Evolutionary conservation across 2,113 vertebrate genomes (phyloP), one percentile per base, ranked within the genome.

Genomic region (Excalfactoria chinensis): DNA sequence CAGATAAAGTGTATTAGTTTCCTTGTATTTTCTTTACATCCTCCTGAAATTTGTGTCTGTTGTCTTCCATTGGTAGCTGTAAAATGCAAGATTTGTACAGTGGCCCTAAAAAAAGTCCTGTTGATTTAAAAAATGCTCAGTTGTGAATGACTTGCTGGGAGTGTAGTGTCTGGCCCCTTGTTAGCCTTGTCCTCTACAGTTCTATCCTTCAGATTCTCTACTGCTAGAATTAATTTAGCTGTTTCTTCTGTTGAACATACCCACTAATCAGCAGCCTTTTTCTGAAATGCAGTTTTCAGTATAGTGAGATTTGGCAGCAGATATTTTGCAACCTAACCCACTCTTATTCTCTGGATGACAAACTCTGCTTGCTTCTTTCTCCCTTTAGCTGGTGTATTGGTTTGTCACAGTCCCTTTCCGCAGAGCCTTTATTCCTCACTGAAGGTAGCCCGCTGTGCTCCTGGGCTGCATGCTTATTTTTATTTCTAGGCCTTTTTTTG

Each of bases 361-460:
- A 43, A 91, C 48, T 95, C 26, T 93, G 62, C 95, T 95, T 93
- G 71, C 89, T 93, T 96, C 84, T 95, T 84, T 96, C 76, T 94
- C 90, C 93, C 95, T 97, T 93, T 97, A 98, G 97, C 97, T 92
- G 85, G 69, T 97, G 84, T 97, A 63, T 96, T 97, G 95, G 93
- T 98, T 97, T 97, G 86, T 96, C 96, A 92, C 97, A 96, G 92
- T 96, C 90, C 86, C 92, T 95, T 97, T 95, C 93, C 91, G 70
- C 95, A 95, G 89, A 95, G 88, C 95, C 92, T 95, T 97, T 97
- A 88, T 95, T 97, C 97, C 95, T 96, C 95, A 82, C 83, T 97
- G 30, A 97, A 98, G 98, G 98, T 98, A 98, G 97, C 86, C 95
- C 91, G 18, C 83, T 69, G 95, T 96, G 88, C 56, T 93, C 84